Conservation (phyloP, 2,888 invertebrate genomes). For the Gymnosoma rotundatum region DNA sequence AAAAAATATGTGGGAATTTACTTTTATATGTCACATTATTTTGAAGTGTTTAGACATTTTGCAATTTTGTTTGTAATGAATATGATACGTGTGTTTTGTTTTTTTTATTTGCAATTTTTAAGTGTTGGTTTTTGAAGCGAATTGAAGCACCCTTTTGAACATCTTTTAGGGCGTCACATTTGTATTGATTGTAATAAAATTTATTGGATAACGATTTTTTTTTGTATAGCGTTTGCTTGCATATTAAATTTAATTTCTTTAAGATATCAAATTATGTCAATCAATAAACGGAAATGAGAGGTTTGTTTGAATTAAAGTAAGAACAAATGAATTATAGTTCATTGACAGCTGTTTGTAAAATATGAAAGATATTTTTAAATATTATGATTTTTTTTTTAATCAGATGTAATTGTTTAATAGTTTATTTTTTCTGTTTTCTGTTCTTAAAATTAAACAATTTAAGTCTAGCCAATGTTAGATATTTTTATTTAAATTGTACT, state of each 20-base stretch:
- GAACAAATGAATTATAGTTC: background rate
- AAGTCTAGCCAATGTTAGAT: no score
- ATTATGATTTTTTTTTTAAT: no score
- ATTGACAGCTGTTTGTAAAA: no score
- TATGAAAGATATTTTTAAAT: no score
- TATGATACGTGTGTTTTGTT: constrained; percentile 48
- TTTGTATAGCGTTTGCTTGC: constrained; percentile 1
- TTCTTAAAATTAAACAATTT: no score
- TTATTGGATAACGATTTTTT: constrained; percentile 13
- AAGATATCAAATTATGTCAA: constrained; percentile 42
- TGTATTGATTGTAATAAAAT: constrained; percentile 57
- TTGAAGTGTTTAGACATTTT: constrained; percentile 82
- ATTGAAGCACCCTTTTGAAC: constrained; percentile 40
- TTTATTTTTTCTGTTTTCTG: no score
- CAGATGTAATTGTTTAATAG: no score
- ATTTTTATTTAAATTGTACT: no score
- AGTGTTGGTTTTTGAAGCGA: constrained; percentile 2
- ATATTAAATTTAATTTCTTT: constrained; percentile 18
- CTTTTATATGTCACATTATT: constrained; percentile 80
- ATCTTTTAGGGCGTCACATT: constrained; percentile 45
- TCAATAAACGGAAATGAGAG: constrained; percentile 43
- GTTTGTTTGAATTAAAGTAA: no score
- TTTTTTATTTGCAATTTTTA: background rate
- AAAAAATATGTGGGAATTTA: constrained; percentile 76
- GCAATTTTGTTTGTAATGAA: constrained; percentile 55